Evolutionary conservation across 2,113 vertebrate species (phyloP), one percentile per base, ranked within the genome.

Genomic region (Lepus europaeus): DNA sequence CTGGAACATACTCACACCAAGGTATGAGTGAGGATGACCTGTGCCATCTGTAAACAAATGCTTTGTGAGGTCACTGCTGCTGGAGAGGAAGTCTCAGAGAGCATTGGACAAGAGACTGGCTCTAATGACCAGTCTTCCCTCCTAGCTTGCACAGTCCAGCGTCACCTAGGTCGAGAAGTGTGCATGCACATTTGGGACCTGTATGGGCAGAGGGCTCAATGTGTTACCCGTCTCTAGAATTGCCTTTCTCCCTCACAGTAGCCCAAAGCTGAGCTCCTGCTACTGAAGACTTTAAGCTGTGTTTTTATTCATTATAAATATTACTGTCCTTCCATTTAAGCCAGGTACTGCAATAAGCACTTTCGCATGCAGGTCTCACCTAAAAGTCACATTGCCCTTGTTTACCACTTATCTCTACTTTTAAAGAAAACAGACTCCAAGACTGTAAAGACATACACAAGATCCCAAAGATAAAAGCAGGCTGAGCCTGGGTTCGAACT

Each of bases 191-290:
- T 31, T 45, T 49, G 29, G 14, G 25, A 27, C 39, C 22, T 61
- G 5, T 8, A 2, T 6, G 23, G 74, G 22, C 7, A 17, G 6
- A 74, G 4, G 22, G 3, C 2, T 88, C 53, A 56, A 9, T 17
- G 25, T 1, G 0, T 12, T 10, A 16, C 13, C 11, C 4, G 19
- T 22, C 1, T 7, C 3, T 72, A 49, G 3, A 14, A 20, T 53
- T 14, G 0, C 11, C 63, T 68, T 36, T 76, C 20, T 63, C 11
- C 45, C 56, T 19, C 25, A 14, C 0, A 6, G 51, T 4, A 49
- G 13, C 80, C 17, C 8, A 17, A 39, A 13, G 14, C 51, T 66
- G 74, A 72, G 70, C 22, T 78, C 12, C 9, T 45, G 1, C 33
- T n/a, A 9, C 3, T 22, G 66, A 2, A n/a, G 33, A 82, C n/a